A percentile compares a stretch with the other conserved stretches of the same genome.
Conservation (phyloP, 1,140 invertebrate genomes). For the Lasioglossum albipes region DNA sequence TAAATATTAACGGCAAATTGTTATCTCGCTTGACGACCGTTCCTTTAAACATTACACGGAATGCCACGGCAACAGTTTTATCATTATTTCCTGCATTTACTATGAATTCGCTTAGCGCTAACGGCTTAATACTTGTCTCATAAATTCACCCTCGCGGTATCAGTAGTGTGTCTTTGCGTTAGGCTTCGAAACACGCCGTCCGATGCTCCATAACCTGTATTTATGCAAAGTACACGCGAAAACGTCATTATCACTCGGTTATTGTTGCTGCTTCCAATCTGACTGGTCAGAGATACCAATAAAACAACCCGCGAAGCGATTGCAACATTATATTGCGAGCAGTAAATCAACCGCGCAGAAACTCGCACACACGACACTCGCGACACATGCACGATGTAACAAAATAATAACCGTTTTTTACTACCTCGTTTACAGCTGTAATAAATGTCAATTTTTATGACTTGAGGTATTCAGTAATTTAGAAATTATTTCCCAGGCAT, state of each 20-base stretch:
- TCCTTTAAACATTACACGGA: constrained; percentile 1
- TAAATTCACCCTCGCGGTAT: constrained; percentile 13
- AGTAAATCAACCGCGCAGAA: too few species aligned
- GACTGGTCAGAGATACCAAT: too few species aligned
- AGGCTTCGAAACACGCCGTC: background rate
- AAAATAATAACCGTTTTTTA: too few species aligned
- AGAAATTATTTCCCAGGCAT: too few species aligned
- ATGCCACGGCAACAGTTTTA: constrained; percentile 4
- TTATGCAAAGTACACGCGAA: background rate
- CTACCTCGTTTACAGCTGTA: too few species aligned
- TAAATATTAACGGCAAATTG: constrained; percentile 33
- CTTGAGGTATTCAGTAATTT: too few species aligned
- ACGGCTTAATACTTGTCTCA: constrained; percentile 21
- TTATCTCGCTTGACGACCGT: background rate
- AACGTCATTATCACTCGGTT: background rate
- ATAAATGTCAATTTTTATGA: too few species aligned
- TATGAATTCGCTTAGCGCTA: constrained; percentile 14
- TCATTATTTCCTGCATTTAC: constrained; percentile 25
- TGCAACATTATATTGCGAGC: too few species aligned
- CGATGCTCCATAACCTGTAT: background rate
- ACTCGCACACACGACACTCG: too few species aligned
- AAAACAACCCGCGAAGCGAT: too few species aligned
- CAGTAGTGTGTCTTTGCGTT: background rate
- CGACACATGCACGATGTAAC: too few species aligned
- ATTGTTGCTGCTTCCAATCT: too few species aligned